These are phyloP conservation scores for Montipora cactus DNA, from an alignment of 64 coral and sea anemone genomes.

Conservation along the genomic window DNA sequence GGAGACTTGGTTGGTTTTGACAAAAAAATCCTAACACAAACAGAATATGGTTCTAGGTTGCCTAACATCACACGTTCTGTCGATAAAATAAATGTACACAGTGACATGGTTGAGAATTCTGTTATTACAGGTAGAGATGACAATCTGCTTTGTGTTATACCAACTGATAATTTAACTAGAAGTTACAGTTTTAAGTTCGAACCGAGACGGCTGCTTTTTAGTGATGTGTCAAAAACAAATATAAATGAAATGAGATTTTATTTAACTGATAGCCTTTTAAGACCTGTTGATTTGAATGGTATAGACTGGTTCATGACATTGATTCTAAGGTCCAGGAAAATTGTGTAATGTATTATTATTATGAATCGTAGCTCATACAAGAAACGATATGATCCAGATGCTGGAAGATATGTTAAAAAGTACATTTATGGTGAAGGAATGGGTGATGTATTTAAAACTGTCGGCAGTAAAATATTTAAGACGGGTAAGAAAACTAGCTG, in stretches of 20 bases:
- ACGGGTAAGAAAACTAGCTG: background rate
- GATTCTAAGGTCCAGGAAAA: background rate
- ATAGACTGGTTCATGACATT: background rate
- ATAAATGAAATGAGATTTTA: background rate
- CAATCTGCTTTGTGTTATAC: no score
- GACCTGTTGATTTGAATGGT: background rate
- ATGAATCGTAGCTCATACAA: background rate
- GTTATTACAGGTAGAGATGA: no score
- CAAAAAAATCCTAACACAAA: background rate
- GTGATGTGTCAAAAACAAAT: no score
- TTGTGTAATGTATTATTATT: background rate
- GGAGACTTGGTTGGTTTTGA: slow-evolving; percentile 21
- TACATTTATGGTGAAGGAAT: background rate
- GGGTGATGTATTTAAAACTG: background rate
- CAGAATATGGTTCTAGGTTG: background rate
- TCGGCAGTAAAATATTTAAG: background rate
- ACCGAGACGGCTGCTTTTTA: no score
- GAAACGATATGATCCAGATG: background rate
- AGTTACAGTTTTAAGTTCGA: no score
- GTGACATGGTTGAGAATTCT: background rate
- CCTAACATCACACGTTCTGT: slow-evolving; percentile 35
- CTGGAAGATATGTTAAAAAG: background rate
- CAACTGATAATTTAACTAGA: no score
- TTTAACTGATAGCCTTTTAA: background rate
- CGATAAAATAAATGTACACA: slow-evolving; percentile 16